Evolutionary conservation across 2,888 invertebrate species (phyloP).

Genomic region (Coelinius sp.): DNA sequence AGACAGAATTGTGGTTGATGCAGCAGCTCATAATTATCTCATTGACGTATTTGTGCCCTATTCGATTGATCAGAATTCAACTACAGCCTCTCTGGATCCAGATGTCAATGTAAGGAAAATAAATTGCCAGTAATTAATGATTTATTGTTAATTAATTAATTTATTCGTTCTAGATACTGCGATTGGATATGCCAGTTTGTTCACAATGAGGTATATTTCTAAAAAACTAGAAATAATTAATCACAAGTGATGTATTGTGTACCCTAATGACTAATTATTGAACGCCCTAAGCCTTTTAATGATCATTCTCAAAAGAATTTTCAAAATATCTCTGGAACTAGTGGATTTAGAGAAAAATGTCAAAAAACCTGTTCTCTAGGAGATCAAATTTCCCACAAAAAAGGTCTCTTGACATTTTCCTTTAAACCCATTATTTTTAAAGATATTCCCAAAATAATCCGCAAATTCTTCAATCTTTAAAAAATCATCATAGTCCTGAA

Average conservation of each 20-base stretch:
- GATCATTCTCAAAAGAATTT: too few relatives aligned
- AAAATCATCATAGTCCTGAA: neutral
- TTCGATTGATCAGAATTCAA: conserved; percentile 75
- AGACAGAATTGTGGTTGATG: conserved; percentile 81
- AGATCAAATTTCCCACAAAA: too few relatives aligned
- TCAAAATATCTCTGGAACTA: too few relatives aligned
- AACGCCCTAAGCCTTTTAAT: too few relatives aligned
- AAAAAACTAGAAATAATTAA: conserved; percentile 40
- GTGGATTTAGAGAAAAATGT: neutral
- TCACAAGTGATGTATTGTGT: neutral
- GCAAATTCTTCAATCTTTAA: neutral
- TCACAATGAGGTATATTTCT: conserved; percentile 29
- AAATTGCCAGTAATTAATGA: neutral
- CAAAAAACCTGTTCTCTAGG: neutral
- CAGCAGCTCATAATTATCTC: conserved; percentile 74
- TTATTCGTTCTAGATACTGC: conserved; percentile 56
- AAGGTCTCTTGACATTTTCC: too few relatives aligned
- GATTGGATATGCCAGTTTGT: conserved; percentile 57
- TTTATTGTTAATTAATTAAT: neutral
- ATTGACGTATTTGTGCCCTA: conserved; percentile 82
- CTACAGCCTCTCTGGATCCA: conserved; percentile 73
- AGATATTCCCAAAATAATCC: neutral
- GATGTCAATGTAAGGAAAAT: conserved; percentile 70
- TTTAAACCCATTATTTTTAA: conserved; percentile 16
- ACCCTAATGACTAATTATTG: conserved; percentile 35